phyloP scores from a whole-genome alignment of 2,797 vertebrate genomes.

The Amphiprion clarkii region DNA sequence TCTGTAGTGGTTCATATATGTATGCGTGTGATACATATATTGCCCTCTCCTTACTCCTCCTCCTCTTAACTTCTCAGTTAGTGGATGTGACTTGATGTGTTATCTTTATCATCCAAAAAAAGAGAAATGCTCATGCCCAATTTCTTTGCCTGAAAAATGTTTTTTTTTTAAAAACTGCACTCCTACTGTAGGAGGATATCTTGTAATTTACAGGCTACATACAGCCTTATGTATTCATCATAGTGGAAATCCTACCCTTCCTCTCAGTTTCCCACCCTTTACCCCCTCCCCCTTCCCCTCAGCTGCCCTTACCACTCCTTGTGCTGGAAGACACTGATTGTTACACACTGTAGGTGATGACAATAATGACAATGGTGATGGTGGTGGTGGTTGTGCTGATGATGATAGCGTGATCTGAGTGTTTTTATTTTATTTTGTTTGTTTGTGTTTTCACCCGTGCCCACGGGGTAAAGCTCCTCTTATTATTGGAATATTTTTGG shows the following conservation, averaged over 20 bases:
- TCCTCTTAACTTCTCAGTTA: conserved; percentile 73
- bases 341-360: conserved; percentile 83
- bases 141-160: conserved; percentile 42
- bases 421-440: conserved; percentile 63
- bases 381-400: conserved; percentile 82
- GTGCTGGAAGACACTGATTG: conserved; percentile 83
- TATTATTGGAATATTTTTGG: conserved; percentile 99
- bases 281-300: conserved; percentile 55
- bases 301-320: conserved; percentile 67
- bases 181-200: conserved; percentile 50
- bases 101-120: conserved; percentile 50
- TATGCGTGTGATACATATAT: conserved; percentile 86
- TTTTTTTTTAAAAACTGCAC: conserved; percentile 52
- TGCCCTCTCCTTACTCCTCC: conserved; percentile 71
- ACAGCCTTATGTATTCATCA: conserved; percentile 61
- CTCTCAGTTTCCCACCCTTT: conserved; percentile 61
- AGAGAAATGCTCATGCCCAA: conserved; percentile 50
- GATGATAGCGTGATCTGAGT: conserved; percentile 83
- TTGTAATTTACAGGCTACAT: conserved; percentile 68
- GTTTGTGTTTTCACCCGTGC: conserved; percentile 74
- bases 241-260: conserved; percentile 61
- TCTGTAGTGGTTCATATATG: conserved; percentile 86
- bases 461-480: conserved; percentile 92
- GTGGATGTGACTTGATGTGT: conserved; percentile 76
- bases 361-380: conserved; percentile 73